Conservation (phyloP, 2,888 invertebrate species). For the Parthenolecanium corni region DNA sequence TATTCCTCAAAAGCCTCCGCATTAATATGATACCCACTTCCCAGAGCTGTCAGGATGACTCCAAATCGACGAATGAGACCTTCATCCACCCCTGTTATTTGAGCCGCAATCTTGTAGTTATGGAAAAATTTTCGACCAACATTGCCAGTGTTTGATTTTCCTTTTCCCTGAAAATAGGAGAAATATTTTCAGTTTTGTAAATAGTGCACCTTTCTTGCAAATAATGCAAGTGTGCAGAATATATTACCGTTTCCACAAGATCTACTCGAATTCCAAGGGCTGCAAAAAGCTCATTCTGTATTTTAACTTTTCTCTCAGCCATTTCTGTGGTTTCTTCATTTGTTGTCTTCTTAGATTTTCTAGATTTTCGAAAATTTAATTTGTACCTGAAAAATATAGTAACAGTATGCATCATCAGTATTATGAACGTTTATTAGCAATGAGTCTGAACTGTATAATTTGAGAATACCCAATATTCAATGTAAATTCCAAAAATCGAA, state of each 20-base stretch:
- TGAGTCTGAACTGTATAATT: too few relatives aligned
- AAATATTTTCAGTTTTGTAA: too few relatives aligned
- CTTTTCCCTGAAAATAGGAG: slow-evolving; percentile 19
- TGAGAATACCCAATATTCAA: background rate
- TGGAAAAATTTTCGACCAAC: slow-evolving; percentile 30
- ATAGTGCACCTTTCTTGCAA: too few relatives aligned
- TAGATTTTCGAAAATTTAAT: background rate
- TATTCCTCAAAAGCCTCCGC: slow-evolving; percentile 27
- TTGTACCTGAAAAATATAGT: too few relatives aligned
- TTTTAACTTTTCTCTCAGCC: too few relatives aligned
- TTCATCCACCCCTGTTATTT: slow-evolving; percentile 31
- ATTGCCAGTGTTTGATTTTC: slow-evolving; percentile 32
- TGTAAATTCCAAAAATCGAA: background rate
- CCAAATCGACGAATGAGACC: slow-evolving; percentile 29
- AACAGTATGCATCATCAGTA: too few relatives aligned
- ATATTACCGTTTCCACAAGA: too few relatives aligned
- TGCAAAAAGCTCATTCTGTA: too few relatives aligned
- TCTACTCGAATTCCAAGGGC: background rate
- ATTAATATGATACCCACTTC: slow-evolving; percentile 30
- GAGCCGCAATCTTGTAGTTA: slow-evolving; percentile 26
- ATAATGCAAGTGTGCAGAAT: too few relatives aligned
- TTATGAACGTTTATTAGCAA: too few relatives aligned
- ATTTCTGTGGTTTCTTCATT: too few relatives aligned
- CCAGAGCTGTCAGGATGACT: slow-evolving; percentile 29
- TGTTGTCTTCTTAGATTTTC: background rate